These are phyloP conservation scores for Drosophila orena DNA, from an alignment of 1,140 invertebrate species.

Conservation along the genomic window DNA sequence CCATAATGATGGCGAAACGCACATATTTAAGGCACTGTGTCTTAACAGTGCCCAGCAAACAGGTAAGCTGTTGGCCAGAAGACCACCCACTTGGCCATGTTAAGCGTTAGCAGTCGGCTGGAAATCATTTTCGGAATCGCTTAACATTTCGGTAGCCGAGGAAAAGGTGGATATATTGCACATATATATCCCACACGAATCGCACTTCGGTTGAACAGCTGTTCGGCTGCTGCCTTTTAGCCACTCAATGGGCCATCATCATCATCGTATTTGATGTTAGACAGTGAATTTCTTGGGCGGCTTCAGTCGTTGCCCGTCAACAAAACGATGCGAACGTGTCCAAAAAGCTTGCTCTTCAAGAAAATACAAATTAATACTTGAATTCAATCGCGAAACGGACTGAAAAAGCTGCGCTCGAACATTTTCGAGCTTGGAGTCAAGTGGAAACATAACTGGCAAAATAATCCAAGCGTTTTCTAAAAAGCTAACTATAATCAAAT, in stretches of 20 bases:
- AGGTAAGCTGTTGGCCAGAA: slow-evolving; percentile 15
- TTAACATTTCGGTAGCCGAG: slow-evolving; percentile 15
- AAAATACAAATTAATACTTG: slow-evolving; percentile 8
- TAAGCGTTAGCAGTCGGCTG: slow-evolving; percentile 57
- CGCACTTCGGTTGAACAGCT: slow-evolving; percentile 30
- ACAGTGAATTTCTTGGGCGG: slow-evolving; percentile 66
- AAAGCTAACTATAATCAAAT: not conserved
- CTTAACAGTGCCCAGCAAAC: slow-evolving; percentile 43
- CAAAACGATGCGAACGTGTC: slow-evolving; percentile 69
- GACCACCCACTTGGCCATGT: slow-evolving; percentile 51
- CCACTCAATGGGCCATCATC: slow-evolving; percentile 56
- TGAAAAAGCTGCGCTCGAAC: not conserved
- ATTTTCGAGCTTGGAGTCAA: slow-evolving; percentile 3
- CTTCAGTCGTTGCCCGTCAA: slow-evolving; percentile 80
- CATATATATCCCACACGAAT: slow-evolving; percentile 1
- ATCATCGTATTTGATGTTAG: slow-evolving; percentile 66
- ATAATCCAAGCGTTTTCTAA: not conserved
- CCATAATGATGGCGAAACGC: not conserved
- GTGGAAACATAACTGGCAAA: slow-evolving; percentile 1
- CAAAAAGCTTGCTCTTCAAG: slow-evolving; percentile 17
- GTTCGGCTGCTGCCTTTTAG: slow-evolving; percentile 33
- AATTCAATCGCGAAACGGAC: slow-evolving; percentile 20
- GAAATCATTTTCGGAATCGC: slow-evolving; percentile 50
- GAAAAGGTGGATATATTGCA: slow-evolving; percentile 1
- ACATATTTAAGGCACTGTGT: slow-evolving; percentile 13